Evolutionary conservation across 2,888 invertebrate species (phyloP), one percentile per base, ranked within the genome.

Genomic region (Hoplodrina blanda): DNA sequence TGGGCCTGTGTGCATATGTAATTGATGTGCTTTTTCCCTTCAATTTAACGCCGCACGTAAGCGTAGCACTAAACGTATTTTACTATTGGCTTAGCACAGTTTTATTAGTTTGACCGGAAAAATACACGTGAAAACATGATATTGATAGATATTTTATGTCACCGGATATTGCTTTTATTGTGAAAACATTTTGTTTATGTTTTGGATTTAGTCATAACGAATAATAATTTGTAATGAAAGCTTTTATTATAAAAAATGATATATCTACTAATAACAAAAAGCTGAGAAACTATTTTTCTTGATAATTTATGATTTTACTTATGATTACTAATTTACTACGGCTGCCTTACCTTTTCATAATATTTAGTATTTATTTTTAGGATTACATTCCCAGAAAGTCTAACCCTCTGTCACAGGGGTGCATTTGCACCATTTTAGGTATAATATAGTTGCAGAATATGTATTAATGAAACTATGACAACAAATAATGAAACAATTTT

Each of bases 1-100:
- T 84, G 85, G 83, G 86, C 87, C 84, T 89, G 87, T 91, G 90
- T 91, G 91, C 90, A 92, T 92, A 89, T 88, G 89, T 92, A 92
- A 91, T 93, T 89, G 91, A 90, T 90, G 88, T 87, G 88, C 87
- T 86, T 88, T n/a, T 91, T 90, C 89, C 89, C 88, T 89, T 88
- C 90, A 91, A 91, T 92, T 92, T 92, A 88, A 87, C 87, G 75
- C 81, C 67, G 68, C 85, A 86, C 84, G 85, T 85, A 83, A 86
- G 81, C 76, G 67, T 60, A 79, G 70, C 61, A 72, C 52, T 69
- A 64, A 82, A 85, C 85, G 79, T 86, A 86, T 85, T 86, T 87
- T 81, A 87, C 80, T 78, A 83, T 81, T 78, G 78, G 75, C 85
- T 85, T 77, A 78, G 78, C 80, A 81, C 80, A 78, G 30, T 76